A percentile compares a stretch with the other conserved stretches of the same genome.
phyloP scores from a whole-genome alignment of 2,888 invertebrate species.

The Acanthoscelides obtectus region DNA sequence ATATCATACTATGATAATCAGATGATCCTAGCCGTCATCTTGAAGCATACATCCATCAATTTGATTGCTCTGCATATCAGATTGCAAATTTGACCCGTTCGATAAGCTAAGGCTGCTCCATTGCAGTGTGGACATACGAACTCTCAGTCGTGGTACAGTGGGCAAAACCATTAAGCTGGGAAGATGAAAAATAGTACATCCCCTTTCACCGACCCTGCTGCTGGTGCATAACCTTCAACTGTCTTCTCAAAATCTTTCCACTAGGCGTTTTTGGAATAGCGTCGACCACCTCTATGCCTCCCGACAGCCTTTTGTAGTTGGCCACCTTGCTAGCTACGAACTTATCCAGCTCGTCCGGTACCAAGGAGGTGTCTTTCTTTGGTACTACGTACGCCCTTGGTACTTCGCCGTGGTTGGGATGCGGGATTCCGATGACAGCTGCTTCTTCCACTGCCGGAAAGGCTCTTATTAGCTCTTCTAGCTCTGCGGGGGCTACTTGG shows the following conservation, averaged over 20 bases:
- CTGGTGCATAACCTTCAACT: slow-evolving; percentile 34
- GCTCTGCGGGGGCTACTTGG: slow-evolving; percentile 85
- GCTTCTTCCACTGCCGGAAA: slow-evolving; percentile 74
- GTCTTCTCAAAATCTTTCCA: slow-evolving; percentile 58
- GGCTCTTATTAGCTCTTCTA: slow-evolving; percentile 68
- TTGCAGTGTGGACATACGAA: too few species aligned
- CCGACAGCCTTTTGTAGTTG: slow-evolving; percentile 65
- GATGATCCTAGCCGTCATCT: too few species aligned
- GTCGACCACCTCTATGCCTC: slow-evolving; percentile 52
- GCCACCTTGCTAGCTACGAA: slow-evolving; percentile 67
- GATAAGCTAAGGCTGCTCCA: too few species aligned
- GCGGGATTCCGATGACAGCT: slow-evolving; percentile 75
- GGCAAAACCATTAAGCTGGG: too few species aligned
- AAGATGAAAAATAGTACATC: too few species aligned
- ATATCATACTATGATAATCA: too few species aligned
- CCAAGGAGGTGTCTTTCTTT: slow-evolving; percentile 42
- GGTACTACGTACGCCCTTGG: slow-evolving; percentile 71
- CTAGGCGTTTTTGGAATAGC: slow-evolving; percentile 55
- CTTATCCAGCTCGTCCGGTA: slow-evolving; percentile 54
- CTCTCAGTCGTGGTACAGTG: too few species aligned
- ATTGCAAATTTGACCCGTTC: too few species aligned
- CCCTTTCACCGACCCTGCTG: too few species aligned
- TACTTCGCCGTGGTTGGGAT: slow-evolving; percentile 64
- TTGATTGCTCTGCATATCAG: too few species aligned
- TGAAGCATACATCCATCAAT: too few species aligned